Conservation (phyloP, 2,888 invertebrate genomes). For the Scaptomyza parva region DNA sequence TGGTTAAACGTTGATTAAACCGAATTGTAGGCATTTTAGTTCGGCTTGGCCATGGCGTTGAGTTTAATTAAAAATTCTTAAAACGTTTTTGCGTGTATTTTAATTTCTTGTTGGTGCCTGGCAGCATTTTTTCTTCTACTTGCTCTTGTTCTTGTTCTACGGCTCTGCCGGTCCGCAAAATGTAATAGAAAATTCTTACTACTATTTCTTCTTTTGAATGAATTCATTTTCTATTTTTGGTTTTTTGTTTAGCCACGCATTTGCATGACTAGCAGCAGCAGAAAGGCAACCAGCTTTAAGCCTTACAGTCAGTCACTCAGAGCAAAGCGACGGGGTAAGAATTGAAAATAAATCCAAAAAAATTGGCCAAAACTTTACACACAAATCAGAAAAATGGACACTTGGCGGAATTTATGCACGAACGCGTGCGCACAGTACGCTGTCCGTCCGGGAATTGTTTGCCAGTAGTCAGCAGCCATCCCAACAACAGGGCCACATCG, state of each 20-base stretch:
- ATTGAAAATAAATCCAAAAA: conserved; percentile 26
- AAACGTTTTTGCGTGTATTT: conserved; percentile 73
- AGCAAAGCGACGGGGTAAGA: conserved; percentile 29
- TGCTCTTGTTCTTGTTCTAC: neutral
- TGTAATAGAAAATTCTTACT: conserved; percentile 77
- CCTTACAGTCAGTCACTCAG: conserved; percentile 57
- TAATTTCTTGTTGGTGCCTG: conserved; percentile 72
- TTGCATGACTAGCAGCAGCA: conserved; percentile 63
- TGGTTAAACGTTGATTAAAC: conserved; percentile 63
- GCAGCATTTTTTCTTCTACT: conserved; percentile 42
- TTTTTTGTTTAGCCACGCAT: conserved; percentile 44
- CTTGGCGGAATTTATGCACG: conserved; percentile 80
- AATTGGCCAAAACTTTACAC: conserved; percentile 65
- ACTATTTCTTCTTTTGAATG: conserved; percentile 73
- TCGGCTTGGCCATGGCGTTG: conserved; percentile 33
- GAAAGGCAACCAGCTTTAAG: conserved; percentile 25
- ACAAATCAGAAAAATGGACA: conserved; percentile 80
- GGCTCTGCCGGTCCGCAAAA: conserved; percentile 52
- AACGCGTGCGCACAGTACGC: conserved; percentile 75
- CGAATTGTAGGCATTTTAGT: conserved; percentile 48
- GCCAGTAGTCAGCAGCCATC: conserved; percentile 36
- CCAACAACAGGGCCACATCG: conserved; percentile 27
- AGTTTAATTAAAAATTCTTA: conserved; percentile 76
- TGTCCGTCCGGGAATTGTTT: conserved; percentile 67
- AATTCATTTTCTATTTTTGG: conserved; percentile 76